Evolutionary conservation across 2,797 vertebrate species (phyloP), one percentile per base, ranked within the genome.

Genomic region (Phataginus tetradactyla): DNA sequence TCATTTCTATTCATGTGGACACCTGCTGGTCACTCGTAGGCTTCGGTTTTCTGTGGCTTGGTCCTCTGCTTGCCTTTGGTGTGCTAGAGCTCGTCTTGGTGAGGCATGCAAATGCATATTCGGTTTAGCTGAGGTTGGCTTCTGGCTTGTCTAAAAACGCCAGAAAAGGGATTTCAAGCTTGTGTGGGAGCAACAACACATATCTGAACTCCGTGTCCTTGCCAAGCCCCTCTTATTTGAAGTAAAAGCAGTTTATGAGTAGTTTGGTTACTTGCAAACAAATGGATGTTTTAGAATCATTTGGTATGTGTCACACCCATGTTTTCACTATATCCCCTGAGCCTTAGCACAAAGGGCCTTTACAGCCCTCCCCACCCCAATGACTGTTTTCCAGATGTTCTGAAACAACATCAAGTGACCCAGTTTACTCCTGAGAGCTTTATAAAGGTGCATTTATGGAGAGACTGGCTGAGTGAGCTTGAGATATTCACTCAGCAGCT

Each of bases 401-500:
- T 97, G 96, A 97, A 97, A 98, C 98, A 98, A 86, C 79, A 96
- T 96, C 95, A 91, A 97, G 93, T 98, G 98, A 98, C 98, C 98
- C 97, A 87, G 39, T 91, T 0, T 97, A 96, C 97, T 97, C 95
- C 90, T 83, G 97, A 97, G 98, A 97, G 97, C 95, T 97, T 98
- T 96, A 90, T 95, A 98, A 98, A 98, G 97, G 97, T 94, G 96
- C 96, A 93, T 96, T 97, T 97, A 87, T 92, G 87, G 95, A 91
- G 93, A 96, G 86, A 66, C 86, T 59, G 91, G 81, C 90, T 79
- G 91, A 97, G 93, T 8, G 75, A 98, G 96, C 95, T 94, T 51
- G 88, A 97, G 96, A 86, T 59, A 83, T 14, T 93, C 1, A 1
- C 88, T 92, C 34, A 10, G 75, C 72, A 86, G 96, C 90, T 97